Evolutionary conservation across 2,113 vertebrate species (phyloP).

Genomic region (Turdus rufiventris): DNA sequence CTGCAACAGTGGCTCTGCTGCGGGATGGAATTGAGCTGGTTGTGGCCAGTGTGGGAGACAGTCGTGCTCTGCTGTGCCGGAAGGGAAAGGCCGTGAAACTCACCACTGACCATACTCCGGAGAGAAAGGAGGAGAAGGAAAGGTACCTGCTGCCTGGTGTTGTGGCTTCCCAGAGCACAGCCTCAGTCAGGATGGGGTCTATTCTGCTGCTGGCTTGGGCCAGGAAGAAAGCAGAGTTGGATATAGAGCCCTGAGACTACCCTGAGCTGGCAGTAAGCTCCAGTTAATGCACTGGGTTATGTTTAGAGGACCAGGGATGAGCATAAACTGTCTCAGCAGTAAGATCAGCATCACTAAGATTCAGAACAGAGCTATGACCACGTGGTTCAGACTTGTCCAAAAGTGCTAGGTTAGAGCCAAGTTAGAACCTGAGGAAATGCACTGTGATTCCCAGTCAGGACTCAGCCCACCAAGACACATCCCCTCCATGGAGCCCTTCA

Average conservation of each 20-base stretch:
- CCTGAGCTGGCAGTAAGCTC: not conserved
- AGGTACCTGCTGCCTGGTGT: slow-evolving; percentile 71
- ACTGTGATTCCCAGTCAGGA: not conserved
- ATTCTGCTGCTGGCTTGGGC: not conserved
- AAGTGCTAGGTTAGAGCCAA: not conserved
- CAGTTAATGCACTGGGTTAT: not conserved
- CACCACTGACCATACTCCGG: slow-evolving; percentile 94
- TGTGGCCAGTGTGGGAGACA: slow-evolving; percentile 94
- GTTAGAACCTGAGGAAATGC: not conserved
- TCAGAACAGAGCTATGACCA: not conserved
- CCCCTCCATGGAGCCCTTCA: not conserved
- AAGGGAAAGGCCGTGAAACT: slow-evolving; percentile 92
- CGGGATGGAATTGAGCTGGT: slow-evolving; percentile 94
- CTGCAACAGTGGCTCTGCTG: slow-evolving; percentile 93
- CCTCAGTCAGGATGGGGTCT: not conserved
- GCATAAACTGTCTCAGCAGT: not conserved
- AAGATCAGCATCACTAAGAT: not conserved
- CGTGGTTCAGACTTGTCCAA: not conserved
- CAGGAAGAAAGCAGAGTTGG: not conserved
- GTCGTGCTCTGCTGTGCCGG: slow-evolving; percentile 91
- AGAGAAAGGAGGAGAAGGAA: slow-evolving; percentile 95
- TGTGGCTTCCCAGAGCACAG: not conserved
- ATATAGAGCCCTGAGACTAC: rapidly evolving
- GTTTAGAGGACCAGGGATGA: not conserved
- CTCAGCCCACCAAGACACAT: not conserved